Evolutionary conservation across 1,140 invertebrate species (phyloP).

Genomic region (Aphidius gifuensis): DNA sequence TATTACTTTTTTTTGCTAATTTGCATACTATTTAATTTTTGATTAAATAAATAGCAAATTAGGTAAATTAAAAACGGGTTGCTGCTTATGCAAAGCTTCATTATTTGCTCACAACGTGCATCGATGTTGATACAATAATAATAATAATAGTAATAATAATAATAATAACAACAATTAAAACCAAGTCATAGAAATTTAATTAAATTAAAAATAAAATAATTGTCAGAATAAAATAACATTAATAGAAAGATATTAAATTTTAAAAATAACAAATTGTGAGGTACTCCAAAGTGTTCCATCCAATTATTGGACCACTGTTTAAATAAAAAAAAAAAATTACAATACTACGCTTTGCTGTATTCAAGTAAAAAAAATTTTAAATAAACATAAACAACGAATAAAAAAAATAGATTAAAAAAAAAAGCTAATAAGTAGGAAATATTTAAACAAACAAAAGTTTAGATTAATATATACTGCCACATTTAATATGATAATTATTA

Average conservation of each 20-base stretch:
- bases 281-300: constrained; percentile 19
- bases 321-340: constrained; percentile 5
- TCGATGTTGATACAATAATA: constrained; percentile 14
- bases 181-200: background rate
- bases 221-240: constrained; percentile 1
- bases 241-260: background rate
- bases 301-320: constrained; percentile 2
- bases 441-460: too few relatives aligned
- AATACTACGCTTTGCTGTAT: constrained; percentile 2
- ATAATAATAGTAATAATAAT: background rate
- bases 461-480: too few relatives aligned
- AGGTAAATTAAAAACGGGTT: constrained; percentile 2
- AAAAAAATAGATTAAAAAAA: too few relatives aligned
- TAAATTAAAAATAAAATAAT: background rate
- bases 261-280: constrained; percentile 10
- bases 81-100: constrained; percentile 12
- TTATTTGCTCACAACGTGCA: constrained; percentile 21
- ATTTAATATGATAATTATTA: too few relatives aligned
- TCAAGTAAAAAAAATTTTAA: background rate
- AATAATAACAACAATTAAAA: constrained; percentile 1
- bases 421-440: too few relatives aligned
- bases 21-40: too few relatives aligned
- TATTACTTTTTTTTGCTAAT: too few relatives aligned
- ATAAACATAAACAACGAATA: too few relatives aligned
- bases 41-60: background rate